Base-by-base conservation (phyloP, 1,140 invertebrate species). In the Arctopsyche grandis region DNA sequence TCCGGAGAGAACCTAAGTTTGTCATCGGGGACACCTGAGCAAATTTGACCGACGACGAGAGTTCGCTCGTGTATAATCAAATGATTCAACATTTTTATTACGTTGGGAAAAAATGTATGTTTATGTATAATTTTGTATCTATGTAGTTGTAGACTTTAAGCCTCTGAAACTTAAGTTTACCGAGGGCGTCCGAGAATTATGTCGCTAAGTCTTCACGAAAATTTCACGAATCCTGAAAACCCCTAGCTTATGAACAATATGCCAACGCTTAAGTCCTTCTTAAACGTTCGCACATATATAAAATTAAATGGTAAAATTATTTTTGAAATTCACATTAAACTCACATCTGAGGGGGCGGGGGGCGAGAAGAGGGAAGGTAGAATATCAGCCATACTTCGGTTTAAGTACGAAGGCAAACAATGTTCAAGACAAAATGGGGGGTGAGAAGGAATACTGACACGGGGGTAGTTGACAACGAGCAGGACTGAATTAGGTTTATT, bases 361-460 rank as follows among this genome's bases (percentile, higher is more conserved):
- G 48, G 48, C 1, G 3, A 7, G 1, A 4, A 38, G 29, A 7
- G 29, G 29, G 29, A n/a, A n/a, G n/a, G n/a, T 46, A 5, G 12
- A 52, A 52, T 52, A 52, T 52, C 58, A 38, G 24, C 4, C 24
- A 10, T 60, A 44, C 22, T 29, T 56, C 29, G 56, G 56, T 76
- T 19, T 76, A 58, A 76, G 38, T 44, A 60, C n/a, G 19, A 75
- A 21, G 19, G 73, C 38, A 76, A 76, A 76, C 56, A 76, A 63
- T 76, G 74, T 76, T 76, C 16, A 76, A 76, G 74, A 76, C 74
- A 63, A 66, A n/a, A 22, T 66, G 56, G 63, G 26, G 74, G 74
- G 46, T 76, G 46, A 24, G 46, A 60, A 75, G 44, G 44, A 14
- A 46, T 38, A 19, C 12, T 46, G 66, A 69, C 66, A 69, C 12